phyloP scores from a whole-genome alignment of 2,797 vertebrate species.

The Acanthurus leucopareius region DNA sequence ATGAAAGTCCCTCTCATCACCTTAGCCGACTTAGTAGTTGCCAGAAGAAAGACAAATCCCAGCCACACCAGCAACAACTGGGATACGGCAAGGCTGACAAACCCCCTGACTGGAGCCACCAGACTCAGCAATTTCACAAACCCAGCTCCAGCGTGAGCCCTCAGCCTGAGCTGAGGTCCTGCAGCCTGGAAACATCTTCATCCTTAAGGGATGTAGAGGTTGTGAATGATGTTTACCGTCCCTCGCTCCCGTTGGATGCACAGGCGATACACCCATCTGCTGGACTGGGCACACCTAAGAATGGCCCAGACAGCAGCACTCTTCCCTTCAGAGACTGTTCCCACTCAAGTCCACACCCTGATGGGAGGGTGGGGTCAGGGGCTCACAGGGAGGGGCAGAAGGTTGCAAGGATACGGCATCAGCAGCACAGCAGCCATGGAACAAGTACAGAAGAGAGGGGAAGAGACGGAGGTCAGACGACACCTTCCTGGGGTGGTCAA shows the following conservation, averaged over 20 bases:
- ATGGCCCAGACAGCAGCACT: slow-evolving; percentile 86
- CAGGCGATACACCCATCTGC: slow-evolving; percentile 76
- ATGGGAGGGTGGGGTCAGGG: slow-evolving; percentile 66
- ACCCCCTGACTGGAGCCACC: slow-evolving; percentile 87
- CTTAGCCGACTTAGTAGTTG: slow-evolving; percentile 76
- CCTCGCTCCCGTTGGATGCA: slow-evolving; percentile 82
- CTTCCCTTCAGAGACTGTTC: slow-evolving; percentile 85
- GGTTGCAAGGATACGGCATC: slow-evolving; percentile 95
- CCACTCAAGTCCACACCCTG: slow-evolving; percentile 66
- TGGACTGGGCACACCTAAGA: slow-evolving; percentile 74
- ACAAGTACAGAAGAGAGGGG: slow-evolving; percentile 78
- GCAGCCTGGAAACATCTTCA: slow-evolving; percentile 86
- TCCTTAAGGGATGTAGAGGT: slow-evolving; percentile 77
- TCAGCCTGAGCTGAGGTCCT: slow-evolving; percentile 83
- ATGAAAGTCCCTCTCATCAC: slow-evolving; percentile 71
- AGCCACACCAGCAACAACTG: slow-evolving; percentile 85
- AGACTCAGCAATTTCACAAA: slow-evolving; percentile 73
- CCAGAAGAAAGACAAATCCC: slow-evolving; percentile 83
- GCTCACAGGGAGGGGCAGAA: slow-evolving; percentile 90
- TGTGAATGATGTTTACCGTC: slow-evolving; percentile 84
- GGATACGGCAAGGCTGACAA: slow-evolving; percentile 90
- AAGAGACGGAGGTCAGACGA: slow-evolving; percentile 83
- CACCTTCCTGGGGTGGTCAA: slow-evolving; percentile 77
- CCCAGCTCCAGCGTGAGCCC: slow-evolving; percentile 62
- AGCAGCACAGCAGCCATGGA: slow-evolving; percentile 88